These are phyloP conservation scores for Lycorma delicatula DNA, from an alignment of 1,140 invertebrate genomes.

Conservation along the genomic window DNA sequence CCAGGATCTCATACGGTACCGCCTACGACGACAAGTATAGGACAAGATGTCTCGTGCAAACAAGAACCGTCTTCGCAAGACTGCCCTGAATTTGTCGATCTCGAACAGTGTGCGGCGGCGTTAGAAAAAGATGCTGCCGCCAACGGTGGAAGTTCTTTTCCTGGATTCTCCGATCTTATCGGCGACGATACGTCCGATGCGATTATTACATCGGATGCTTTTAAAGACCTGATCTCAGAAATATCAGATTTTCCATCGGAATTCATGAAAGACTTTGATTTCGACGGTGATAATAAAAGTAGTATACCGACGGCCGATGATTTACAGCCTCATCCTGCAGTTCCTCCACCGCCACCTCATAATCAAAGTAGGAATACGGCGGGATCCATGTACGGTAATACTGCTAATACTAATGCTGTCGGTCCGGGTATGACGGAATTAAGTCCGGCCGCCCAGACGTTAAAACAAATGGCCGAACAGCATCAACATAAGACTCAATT, in stretches of 20 bases:
- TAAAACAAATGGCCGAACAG: conserved; percentile 94
- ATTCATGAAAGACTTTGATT: conserved; percentile 76
- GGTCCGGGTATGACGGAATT: conserved; percentile 43
- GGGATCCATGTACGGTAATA: not conserved
- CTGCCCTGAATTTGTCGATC: conserved; percentile 65
- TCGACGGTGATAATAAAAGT: conserved; percentile 48
- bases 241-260: conserved; percentile 73
- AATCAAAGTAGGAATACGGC: not conserved
- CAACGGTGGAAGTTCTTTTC: conserved; percentile 54
- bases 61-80: conserved; percentile 63
- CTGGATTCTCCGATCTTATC: conserved; percentile 64
- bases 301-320: conserved; percentile 29
- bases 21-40: conserved; percentile 15
- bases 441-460: conserved; percentile 82
- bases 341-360: conserved; percentile 1
- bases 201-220: conserved; percentile 66
- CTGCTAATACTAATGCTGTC: not conserved
- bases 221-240: conserved; percentile 82
- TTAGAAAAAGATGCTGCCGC: conserved; percentile 69
- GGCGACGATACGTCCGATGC: conserved; percentile 75
- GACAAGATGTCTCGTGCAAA: conserved; percentile 60
- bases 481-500: conserved; percentile 78
- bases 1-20: conserved; percentile 28
- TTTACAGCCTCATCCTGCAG: not conserved
- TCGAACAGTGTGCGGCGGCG: conserved; percentile 68